Conservation (phyloP, 2,113 vertebrate genomes). For the Rhea pennata region DNA sequence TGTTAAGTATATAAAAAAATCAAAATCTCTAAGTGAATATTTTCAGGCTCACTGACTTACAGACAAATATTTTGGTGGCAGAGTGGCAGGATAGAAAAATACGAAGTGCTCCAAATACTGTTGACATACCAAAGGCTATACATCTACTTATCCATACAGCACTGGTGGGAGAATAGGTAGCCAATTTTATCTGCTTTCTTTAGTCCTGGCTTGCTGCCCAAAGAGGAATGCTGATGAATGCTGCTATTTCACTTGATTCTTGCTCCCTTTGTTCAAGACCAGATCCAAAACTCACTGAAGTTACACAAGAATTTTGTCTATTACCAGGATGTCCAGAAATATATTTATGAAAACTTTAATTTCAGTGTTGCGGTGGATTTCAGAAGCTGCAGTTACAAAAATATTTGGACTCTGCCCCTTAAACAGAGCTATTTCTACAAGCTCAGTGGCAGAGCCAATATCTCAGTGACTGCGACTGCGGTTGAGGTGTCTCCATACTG, state of each 20-base stretch:
- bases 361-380: neutral
- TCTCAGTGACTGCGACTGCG: neutral
- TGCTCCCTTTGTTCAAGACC: neutral
- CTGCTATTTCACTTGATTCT: neutral
- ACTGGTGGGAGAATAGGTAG: neutral
- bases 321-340: neutral
- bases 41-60: neutral
- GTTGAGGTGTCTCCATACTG: neutral
- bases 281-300: neutral
- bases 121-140: neutral
- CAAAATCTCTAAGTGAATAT: neutral
- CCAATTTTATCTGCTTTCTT: neutral
- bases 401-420: neutral
- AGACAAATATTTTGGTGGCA: neutral
- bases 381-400: neutral
- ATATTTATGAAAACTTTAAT: neutral
- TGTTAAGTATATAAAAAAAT: neutral
- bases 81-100: neutral
- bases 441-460: neutral
- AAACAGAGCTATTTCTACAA: neutral
- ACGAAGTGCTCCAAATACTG: neutral
- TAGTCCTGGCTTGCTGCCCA: neutral
- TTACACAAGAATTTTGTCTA: neutral
- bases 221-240: fast-evolving
- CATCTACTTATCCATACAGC: too few relatives aligned